phyloP scores from a whole-genome alignment of 2,888 invertebrate species.

The Drosophila lutescens region DNA sequence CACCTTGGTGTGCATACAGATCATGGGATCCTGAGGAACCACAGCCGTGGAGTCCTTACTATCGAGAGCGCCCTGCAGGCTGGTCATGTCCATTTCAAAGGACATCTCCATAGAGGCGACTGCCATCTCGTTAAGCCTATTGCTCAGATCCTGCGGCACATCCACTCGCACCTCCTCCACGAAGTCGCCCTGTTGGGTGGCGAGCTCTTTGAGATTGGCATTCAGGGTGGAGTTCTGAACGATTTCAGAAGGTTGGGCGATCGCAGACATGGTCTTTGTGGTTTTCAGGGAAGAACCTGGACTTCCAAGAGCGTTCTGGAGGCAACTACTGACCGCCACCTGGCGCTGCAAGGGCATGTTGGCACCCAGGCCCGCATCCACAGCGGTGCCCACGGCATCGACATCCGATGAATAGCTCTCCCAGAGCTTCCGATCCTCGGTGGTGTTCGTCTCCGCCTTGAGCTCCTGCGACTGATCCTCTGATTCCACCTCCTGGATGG shows the following conservation, averaged over 20 bases:
- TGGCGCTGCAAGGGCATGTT: conserved; percentile 1
- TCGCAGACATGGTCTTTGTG: conserved; percentile 7
- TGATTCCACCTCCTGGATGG: conserved; percentile 3
- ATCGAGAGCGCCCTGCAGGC: conserved; percentile 64
- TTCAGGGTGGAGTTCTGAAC: neutral
- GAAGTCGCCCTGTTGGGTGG: neutral
- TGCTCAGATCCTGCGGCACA: conserved; percentile 56
- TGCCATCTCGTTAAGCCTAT: conserved; percentile 64
- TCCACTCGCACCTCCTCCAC: conserved; percentile 49
- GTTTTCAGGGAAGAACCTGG: neutral
- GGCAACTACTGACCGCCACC: conserved; percentile 17
- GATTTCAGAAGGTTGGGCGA: neutral
- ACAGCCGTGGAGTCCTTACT: neutral
- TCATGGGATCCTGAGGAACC: conserved; percentile 33
- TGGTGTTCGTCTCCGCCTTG: neutral
- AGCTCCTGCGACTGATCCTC: neutral
- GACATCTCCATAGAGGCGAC: conserved; percentile 77
- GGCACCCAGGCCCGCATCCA: neutral
- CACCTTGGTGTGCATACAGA: conserved; percentile 58
- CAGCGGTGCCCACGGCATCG: conserved; percentile 40
- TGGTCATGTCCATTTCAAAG: conserved; percentile 80
- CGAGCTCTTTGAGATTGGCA: neutral
- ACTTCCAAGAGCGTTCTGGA: neutral
- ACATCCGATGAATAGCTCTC: conserved; percentile 29
- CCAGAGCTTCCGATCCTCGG: conserved; percentile 28